A percentile compares a stretch with the other conserved stretches of the same genome.
These are phyloP conservation scores for Seladonia tumulorum DNA, from an alignment of 2,888 invertebrate species.

Conservation along the genomic window DNA sequence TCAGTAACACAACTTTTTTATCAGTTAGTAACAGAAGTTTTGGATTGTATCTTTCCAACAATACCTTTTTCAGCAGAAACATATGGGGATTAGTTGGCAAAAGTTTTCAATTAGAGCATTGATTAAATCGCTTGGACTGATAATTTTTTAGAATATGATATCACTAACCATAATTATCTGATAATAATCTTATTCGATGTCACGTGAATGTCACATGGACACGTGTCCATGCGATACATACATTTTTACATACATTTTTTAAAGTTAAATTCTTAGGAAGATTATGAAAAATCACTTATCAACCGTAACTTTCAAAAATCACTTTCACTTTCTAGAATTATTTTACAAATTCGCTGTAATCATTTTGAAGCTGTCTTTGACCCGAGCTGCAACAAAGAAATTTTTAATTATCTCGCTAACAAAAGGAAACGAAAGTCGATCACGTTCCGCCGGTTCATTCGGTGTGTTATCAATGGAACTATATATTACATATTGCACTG, in stretches of 20 bases:
- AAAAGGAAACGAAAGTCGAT: background rate
- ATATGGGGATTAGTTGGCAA: background rate
- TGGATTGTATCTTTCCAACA: too few relatives aligned
- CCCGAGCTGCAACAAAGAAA: background rate
- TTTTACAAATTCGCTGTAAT: background rate
- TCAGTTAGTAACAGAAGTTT: background rate
- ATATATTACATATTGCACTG: background rate
- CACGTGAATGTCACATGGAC: too few relatives aligned
- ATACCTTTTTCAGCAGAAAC: background rate
- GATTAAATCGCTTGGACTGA: too few relatives aligned
- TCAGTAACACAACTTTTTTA: background rate
- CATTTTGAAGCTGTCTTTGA: background rate
- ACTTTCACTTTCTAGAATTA: background rate
- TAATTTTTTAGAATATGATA: background rate
- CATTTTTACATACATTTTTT: too few relatives aligned
- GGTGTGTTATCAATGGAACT: background rate
- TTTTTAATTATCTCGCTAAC: constrained; percentile 4
- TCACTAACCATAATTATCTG: background rate
- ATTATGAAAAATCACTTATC: background rate
- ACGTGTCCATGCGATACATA: background rate
- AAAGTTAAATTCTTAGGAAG: background rate
- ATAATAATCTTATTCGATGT: too few relatives aligned
- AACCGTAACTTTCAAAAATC: background rate
- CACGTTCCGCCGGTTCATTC: background rate
- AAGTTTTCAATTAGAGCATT: background rate